Percentiles rank a stretch among this genome's conserved stretches.
Evolutionary conservation across 1,140 invertebrate species (phyloP).

Genomic region (Drosophila virilis): DNA sequence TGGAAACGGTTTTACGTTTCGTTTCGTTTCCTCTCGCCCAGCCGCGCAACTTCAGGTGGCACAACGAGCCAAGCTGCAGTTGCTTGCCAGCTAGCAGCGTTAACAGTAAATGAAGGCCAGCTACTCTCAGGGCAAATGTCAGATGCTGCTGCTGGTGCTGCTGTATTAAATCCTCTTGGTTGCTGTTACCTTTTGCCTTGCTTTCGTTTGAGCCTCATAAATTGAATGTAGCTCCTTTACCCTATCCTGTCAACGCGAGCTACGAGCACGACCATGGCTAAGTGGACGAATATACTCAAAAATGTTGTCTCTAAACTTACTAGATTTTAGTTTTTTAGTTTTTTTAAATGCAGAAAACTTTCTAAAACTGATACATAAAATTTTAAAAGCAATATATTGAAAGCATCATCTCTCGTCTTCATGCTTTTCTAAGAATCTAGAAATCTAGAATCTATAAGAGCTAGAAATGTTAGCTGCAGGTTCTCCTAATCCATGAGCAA

Average conservation of each 20-base stretch:
- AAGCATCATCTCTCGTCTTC: conserved; percentile 1
- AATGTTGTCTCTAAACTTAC: too few species aligned
- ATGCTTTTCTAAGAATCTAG: conserved; percentile 4
- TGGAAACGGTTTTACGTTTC: conserved; percentile 78
- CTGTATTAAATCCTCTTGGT: conserved; percentile 24
- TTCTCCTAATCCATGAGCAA: too few species aligned
- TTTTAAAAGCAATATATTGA: too few species aligned
- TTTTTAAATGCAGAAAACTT: too few species aligned
- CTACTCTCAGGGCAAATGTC: conserved; percentile 35
- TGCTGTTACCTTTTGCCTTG: conserved; percentile 39
- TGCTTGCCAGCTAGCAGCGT: conserved; percentile 49
- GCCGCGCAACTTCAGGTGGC: conserved; percentile 63
- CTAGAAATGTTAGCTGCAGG: too few species aligned
- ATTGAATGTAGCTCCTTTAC: conserved; percentile 79
- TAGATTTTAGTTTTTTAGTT: too few species aligned
- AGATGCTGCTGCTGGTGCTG: conserved; percentile 9
- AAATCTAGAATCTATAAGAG: too few species aligned
- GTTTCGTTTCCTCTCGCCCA: conserved; percentile 48
- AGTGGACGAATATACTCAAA: conserved; percentile 24
- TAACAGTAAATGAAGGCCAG: conserved; percentile 69
- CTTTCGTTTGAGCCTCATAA: conserved; percentile 72
- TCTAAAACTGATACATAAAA: too few species aligned
- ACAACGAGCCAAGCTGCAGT: conserved; percentile 15
- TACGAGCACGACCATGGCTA: conserved; percentile 1
- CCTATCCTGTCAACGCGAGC: conserved; percentile 53